Evolutionary conservation across 2,113 vertebrate species (phyloP).

Genomic region (Pseudorectes ferrugineus): DNA sequence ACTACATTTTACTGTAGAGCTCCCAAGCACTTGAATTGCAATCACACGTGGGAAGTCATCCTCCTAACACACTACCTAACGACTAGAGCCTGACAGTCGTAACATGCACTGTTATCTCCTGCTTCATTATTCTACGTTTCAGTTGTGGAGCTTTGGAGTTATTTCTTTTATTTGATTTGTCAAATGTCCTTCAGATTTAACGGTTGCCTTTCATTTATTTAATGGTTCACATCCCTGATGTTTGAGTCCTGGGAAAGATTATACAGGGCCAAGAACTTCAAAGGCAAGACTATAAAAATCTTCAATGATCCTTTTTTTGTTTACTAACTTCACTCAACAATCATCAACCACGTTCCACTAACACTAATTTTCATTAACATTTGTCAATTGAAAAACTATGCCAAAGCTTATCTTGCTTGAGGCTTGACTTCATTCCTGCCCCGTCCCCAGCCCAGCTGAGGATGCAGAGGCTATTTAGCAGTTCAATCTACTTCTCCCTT

Average conservation of each 20-base stretch:
- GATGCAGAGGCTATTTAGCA: neutral
- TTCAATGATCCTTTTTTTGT: neutral
- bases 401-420: neutral
- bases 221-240: neutral
- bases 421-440: neutral
- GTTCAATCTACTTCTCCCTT: neutral
- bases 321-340: neutral
- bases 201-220: neutral
- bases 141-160: neutral
- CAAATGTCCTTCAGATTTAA: neutral
- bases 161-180: neutral
- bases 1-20: neutral
- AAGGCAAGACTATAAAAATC: neutral
- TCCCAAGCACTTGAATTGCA: neutral
- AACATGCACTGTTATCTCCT: neutral
- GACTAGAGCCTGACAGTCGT: neutral
- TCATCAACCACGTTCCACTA: neutral
- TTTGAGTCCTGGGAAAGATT: neutral
- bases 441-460: neutral
- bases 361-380: neutral
- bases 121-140: neutral
- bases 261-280: neutral
- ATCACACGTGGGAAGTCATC: neutral
- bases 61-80: neutral
- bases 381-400: neutral